phyloP scores from a whole-genome alignment of 2,888 invertebrate species.

The Apodemia zela region DNA sequence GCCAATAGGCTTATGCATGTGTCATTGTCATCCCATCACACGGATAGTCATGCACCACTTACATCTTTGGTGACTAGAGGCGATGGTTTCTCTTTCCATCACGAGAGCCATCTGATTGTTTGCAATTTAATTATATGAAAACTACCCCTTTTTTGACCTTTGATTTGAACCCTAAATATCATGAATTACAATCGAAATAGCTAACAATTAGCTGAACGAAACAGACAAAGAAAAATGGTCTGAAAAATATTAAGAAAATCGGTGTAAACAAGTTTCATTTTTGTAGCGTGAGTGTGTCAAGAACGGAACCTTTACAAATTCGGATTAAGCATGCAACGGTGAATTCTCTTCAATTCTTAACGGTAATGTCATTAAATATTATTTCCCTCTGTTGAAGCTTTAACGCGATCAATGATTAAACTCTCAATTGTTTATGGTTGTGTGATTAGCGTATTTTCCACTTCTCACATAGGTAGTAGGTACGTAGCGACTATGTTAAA shows the following conservation, averaged over 20 bases:
- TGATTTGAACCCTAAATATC: no score
- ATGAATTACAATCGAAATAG: no score
- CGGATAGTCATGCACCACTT: no score
- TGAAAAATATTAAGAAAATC: conserved; percentile 3
- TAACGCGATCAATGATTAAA: conserved; percentile 28
- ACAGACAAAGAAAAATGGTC: not conserved
- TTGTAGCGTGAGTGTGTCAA: not conserved
- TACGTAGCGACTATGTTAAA: not conserved
- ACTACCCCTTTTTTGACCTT: no score
- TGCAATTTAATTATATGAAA: no score
- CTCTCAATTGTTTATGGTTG: conserved; percentile 22
- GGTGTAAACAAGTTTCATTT: not conserved
- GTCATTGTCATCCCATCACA: no score
- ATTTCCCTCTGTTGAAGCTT: conserved; percentile 19
- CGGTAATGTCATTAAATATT: conserved; percentile 29
- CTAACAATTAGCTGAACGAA: not conserved
- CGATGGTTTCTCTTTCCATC: no score
- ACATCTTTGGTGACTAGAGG: no score
- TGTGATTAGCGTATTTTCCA: conserved; percentile 28
- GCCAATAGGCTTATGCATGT: no score
- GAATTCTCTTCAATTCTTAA: conserved; percentile 32
- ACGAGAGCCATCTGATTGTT: no score
- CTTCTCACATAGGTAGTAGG: not conserved
- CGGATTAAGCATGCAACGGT: conserved; percentile 28
- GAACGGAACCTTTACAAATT: conserved; percentile 18